Base-by-base conservation (phyloP, 2,113 vertebrate species). In the Drymodes brunneopygia region DNA sequence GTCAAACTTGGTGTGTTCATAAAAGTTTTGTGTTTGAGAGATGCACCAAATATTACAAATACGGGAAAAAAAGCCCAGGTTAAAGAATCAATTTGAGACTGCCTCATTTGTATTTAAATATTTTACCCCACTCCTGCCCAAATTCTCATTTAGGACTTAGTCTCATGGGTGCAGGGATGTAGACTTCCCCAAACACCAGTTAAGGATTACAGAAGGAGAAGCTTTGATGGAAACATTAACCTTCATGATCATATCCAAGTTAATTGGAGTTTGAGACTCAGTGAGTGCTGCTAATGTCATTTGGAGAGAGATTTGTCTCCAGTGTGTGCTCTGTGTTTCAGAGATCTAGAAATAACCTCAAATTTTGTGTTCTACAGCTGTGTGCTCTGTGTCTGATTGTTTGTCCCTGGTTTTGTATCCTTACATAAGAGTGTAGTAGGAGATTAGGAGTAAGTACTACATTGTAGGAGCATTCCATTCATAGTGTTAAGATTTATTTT, bases 401-500 rank as follows among this genome's bases (percentile, higher is more conserved):
- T 57, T 67, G 25, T 64, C 28, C n/a, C 47, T 44, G 45, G 27
- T 62, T 94, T 82, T 45, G 8, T 38, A 13, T 69, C 38, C 57
- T 51, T 42, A 9, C 12, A 6, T 31, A 20, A 77, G 29, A 60
- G 45, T 11, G 23, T 12, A 31, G 70, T 8, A 19, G 51, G 50
- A 70, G 40, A 75, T 61, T 42, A 56, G 65, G 56, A 79, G 3
- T 40, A 61, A 85, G 36, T 50, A 53, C 6, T 7, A 29, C 74
- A 21, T 25, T 70, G 73, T 57, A 71, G 73, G 57, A 89, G 28
- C 8, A 12, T 61, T 84, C 93, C 36, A 66, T 94, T 95, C 70
- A 42, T 86, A 51, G 69, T n/a, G 44, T 44, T 61, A 13, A 48
- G 53, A 19, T 45, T 74, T 28, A 17, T 80, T 79, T 62, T 74